Percentiles rank a stretch among this genome's conserved stretches.
phyloP scores from a whole-genome alignment of 2,888 invertebrate genomes.

The Macrophya alboannulata region DNA sequence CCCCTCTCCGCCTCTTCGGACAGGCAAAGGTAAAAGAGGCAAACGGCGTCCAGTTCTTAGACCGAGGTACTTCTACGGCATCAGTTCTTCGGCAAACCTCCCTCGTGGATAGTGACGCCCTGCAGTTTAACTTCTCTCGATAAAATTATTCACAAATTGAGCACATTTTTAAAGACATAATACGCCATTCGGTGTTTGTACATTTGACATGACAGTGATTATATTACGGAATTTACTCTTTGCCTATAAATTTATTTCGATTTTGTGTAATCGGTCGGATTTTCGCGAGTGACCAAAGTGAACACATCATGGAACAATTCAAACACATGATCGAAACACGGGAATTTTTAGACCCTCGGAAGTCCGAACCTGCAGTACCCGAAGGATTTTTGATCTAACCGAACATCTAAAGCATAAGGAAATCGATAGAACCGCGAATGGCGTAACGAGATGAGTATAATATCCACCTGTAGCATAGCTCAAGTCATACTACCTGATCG shows the following conservation, averaged over 20 bases:
- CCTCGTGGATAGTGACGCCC: constrained; percentile 42
- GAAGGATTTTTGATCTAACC: background rate
- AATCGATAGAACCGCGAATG: background rate
- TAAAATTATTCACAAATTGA: too few species aligned
- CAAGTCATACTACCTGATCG: background rate
- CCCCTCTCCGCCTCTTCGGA: constrained; percentile 50
- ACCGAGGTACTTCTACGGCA: constrained; percentile 71
- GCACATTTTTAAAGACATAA: background rate
- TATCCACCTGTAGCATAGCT: background rate
- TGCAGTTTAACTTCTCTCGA: constrained; percentile 2
- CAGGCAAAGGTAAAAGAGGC: constrained; percentile 50
- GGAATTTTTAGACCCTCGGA: background rate
- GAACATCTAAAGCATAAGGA: background rate
- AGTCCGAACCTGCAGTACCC: background rate
- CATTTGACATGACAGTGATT: too few species aligned
- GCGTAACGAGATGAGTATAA: background rate
- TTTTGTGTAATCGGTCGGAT: background rate
- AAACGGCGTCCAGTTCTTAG: constrained; percentile 68
- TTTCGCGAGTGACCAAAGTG: too few species aligned
- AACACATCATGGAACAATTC: too few species aligned
- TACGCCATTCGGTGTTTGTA: too few species aligned
- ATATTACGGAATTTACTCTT: too few species aligned
- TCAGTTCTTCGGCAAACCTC: constrained; percentile 72
- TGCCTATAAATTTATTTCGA: background rate
- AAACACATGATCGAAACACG: background rate